Base-by-base conservation (phyloP, 2,113 vertebrate genomes). In the Anolis sagrei region DNA sequence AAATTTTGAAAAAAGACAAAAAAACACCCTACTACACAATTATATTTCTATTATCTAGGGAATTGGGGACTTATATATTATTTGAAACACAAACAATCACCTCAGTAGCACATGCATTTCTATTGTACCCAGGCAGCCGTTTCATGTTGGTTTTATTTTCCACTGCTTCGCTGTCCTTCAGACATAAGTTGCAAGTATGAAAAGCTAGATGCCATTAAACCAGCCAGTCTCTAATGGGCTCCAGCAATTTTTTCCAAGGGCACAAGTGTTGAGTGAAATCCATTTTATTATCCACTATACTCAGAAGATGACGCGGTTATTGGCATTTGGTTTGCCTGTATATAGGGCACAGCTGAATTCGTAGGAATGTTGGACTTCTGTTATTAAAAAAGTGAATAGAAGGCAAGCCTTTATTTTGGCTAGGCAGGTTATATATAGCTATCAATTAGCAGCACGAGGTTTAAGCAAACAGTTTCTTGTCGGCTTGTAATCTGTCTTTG, bases 341-440 rank as follows among this genome's bases (percentile, higher is more conserved):
- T 44, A 76, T 76, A 81, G 48, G 48, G 11, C 72, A 81, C 13
- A 29, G 70, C 44, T 66, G 85, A 81, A 75, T 76, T 86, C 73
- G 68, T n/a, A 76, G 79, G 79, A 81, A 81, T 32, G 44, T 4
- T 66, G n/a, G 9, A 64, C 7, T 54, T 27, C 32, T 32, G 18
- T 81, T 78, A 70, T 77, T 79, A 66, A n/a, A 83, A 76, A 64
- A 58, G 34, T 72, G 66, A 66, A 84, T 32, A 68, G 62, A n/a
- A 51, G 44, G n/a, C 74, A 76, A 73, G 23, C 9, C 69, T 72
- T 79, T 85, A 11, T 54, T 32, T 32, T 21, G 58, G 36, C 68
- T 58, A 16, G 54, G 54, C 54, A 58, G 54, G 14, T 58, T 58
- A 78, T 25, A 66, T 58, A 70, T 39, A 85, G 58, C 51, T 72